phyloP scores from a whole-genome alignment of 2,113 vertebrate species.

The Gymnogyps californianus region DNA sequence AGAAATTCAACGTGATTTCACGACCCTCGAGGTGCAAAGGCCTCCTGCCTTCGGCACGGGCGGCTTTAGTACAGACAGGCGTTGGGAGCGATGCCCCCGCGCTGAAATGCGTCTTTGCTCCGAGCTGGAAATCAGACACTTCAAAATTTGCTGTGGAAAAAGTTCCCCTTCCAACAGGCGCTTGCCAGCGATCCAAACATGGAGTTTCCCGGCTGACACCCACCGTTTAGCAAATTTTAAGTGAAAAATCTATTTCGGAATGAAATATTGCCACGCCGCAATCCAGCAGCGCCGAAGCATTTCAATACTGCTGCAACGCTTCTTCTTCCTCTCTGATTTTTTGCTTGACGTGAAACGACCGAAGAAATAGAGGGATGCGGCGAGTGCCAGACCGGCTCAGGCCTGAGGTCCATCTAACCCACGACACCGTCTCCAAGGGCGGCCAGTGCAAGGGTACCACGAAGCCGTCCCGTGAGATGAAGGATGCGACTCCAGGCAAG shows the following conservation, averaged over 20 bases:
- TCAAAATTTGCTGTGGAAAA: neutral
- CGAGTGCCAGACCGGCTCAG: neutral
- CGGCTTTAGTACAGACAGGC: accelerated
- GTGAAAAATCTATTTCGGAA: neutral
- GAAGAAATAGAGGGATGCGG: accelerated
- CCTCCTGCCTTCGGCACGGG: neutral
- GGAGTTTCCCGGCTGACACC: neutral
- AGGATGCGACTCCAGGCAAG: neutral
- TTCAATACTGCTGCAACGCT: neutral
- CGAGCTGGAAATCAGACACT: neutral
- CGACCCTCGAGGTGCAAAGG: neutral
- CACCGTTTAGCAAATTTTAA: neutral
- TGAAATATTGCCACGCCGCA: neutral
- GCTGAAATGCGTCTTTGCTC: neutral
- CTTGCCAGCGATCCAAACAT: neutral
- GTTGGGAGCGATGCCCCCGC: accelerated
- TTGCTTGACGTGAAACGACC: accelerated
- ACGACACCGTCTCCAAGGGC: accelerated
- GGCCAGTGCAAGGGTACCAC: neutral
- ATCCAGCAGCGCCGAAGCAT: neutral
- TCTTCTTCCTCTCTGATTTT: neutral
- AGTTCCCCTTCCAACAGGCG: neutral
- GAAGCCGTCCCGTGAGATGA: neutral
- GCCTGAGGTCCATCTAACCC: neutral
- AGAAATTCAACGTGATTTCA: neutral